phyloP scores from a whole-genome alignment of 2,888 invertebrate species.

The Leucophenga maculata region DNA sequence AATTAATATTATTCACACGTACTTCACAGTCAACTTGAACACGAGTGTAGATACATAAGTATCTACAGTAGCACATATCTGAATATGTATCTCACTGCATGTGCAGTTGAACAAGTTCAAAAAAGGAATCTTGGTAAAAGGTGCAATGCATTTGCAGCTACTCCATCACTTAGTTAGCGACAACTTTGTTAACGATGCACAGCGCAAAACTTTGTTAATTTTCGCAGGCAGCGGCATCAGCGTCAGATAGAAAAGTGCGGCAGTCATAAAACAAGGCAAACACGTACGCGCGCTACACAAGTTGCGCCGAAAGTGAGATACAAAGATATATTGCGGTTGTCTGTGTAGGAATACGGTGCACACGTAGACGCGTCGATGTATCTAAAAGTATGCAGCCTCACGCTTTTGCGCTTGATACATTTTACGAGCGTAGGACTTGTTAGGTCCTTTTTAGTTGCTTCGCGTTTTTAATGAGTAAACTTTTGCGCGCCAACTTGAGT shows the following conservation, averaged over 20 bases:
- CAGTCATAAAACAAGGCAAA: conserved; percentile 37
- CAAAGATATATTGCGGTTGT: too few species aligned
- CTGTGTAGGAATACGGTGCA: too few species aligned
- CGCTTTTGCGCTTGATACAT: too few species aligned
- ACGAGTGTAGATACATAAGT: too few species aligned
- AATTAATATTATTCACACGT: too few species aligned
- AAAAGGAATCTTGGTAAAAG: neutral
- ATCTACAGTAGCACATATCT: too few species aligned
- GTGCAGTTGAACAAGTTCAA: too few species aligned
- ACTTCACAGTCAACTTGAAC: too few species aligned
- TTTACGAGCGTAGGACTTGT: neutral
- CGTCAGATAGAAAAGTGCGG: conserved; percentile 36
- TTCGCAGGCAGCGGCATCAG: conserved; percentile 49
- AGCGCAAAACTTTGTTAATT: conserved; percentile 52
- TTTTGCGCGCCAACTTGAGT: conserved; percentile 13
- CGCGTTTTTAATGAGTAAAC: conserved; percentile 43
- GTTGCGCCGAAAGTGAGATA: neutral
- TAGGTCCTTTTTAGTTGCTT: neutral
- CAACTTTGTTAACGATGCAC: conserved; percentile 1
- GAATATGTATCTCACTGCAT: too few species aligned
- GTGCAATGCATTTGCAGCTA: conserved; percentile 1
- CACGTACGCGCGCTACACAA: conserved; percentile 23
- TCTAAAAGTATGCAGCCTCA: too few species aligned
- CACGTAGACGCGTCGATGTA: too few species aligned
- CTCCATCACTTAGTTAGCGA: neutral